phyloP scores from a whole-genome alignment of 1,140 invertebrate genomes.

The Drosophila guanche region DNA sequence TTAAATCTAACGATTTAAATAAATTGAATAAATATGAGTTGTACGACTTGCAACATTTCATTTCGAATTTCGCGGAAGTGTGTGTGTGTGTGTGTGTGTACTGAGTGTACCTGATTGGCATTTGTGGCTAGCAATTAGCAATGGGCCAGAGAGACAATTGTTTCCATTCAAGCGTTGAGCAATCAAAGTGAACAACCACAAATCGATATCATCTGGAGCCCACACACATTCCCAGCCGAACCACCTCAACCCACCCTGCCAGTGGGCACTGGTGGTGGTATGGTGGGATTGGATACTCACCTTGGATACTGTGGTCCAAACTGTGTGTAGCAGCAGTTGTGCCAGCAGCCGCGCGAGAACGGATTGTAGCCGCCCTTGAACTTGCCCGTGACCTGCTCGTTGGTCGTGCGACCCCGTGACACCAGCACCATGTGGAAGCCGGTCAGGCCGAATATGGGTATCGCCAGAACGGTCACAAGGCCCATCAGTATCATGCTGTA shows the following conservation, averaged over 20 bases:
- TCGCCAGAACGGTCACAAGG: conserved; percentile 94
- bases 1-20: too few species aligned
- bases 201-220: too few species aligned
- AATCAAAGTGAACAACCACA: not conserved
- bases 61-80: too few species aligned
- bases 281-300: conserved; percentile 85
- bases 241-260: not conserved
- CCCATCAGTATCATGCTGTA: conserved; percentile 95
- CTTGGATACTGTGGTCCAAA: conserved; percentile 98
- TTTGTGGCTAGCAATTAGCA: too few species aligned
- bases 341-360: conserved; percentile 96
- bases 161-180: too few species aligned
- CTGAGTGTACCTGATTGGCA: too few species aligned
- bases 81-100: too few species aligned
- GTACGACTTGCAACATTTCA: too few species aligned
- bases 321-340: conserved; percentile 97
- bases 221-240: not conserved
- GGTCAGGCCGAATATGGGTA: conserved; percentile 98
- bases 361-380: conserved; percentile 99
- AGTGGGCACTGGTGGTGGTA: too few species aligned
- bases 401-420: conserved; percentile 98
- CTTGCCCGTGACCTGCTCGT: conserved; percentile 99
- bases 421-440: conserved; percentile 99
- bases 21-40: too few species aligned
- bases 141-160: too few species aligned